Evolutionary conservation across 2,113 vertebrate species (phyloP).

Genomic region (Hydrochoerus hydrochaeris): DNA sequence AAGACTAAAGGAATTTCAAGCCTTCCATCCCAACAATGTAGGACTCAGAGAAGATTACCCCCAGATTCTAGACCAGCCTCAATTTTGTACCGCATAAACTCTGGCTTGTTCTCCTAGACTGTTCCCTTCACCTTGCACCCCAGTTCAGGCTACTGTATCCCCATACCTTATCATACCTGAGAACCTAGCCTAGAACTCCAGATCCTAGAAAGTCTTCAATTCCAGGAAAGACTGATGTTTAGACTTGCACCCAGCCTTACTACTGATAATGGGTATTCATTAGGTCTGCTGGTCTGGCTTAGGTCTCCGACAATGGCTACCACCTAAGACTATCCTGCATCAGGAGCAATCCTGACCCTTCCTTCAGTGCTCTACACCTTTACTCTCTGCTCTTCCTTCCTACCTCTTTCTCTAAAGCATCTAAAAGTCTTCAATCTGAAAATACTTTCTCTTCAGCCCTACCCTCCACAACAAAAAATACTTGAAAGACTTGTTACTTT

Average conservation of each 20-base stretch:
- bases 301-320: background rate
- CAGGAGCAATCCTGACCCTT: background rate
- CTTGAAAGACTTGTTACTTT: background rate
- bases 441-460: background rate
- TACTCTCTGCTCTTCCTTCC: background rate
- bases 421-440: background rate
- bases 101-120: background rate
- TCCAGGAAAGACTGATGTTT: background rate
- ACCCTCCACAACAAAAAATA: background rate
- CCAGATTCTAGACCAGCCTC: background rate
- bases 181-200: background rate
- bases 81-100: background rate
- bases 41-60: background rate
- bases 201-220: background rate
- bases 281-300: background rate
- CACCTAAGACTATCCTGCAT: background rate
- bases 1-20: background rate
- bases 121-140: background rate
- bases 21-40: background rate
- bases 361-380: background rate
- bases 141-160: background rate
- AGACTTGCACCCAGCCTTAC: background rate
- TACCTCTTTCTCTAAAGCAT: background rate
- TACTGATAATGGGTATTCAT: background rate
- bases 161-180: background rate